A percentile compares a stretch with the other conserved stretches of the same genome.
Evolutionary conservation across 1,140 invertebrate species (phyloP).

Genomic region (Chironomus striatipennis): DNA sequence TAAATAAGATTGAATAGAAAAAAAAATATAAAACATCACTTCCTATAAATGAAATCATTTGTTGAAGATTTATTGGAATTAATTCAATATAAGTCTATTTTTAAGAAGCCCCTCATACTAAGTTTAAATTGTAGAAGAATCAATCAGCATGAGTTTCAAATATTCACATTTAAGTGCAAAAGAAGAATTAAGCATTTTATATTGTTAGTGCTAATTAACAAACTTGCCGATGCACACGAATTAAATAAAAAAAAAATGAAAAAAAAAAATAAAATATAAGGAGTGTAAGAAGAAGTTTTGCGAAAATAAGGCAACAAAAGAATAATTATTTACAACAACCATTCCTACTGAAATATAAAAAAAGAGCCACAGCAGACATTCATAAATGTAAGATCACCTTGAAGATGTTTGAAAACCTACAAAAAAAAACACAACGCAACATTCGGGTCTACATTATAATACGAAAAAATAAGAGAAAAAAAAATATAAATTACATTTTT

Average conservation of each 20-base stretch:
- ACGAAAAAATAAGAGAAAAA: not conserved
- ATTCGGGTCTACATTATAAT: slow-evolving; percentile 18
- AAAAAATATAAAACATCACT: too few species aligned
- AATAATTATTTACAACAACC: slow-evolving; percentile 22
- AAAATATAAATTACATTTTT: slow-evolving; percentile 22
- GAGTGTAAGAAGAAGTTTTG: not conserved
- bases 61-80: too few species aligned
- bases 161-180: too few species aligned
- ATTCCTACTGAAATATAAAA: not conserved
- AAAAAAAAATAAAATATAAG: not conserved
- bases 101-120: too few species aligned
- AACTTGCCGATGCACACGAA: slow-evolving; percentile 13
- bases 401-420: slow-evolving; percentile 23
- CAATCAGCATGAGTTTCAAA: too few species aligned
- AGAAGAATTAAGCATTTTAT: too few species aligned
- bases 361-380: slow-evolving; percentile 19
- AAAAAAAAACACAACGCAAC: slow-evolving; percentile 18
- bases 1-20: too few species aligned
- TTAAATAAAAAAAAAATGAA: not conserved
- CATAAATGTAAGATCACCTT: slow-evolving; percentile 23
- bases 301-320: slow-evolving; percentile 15
- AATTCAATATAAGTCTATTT: too few species aligned
- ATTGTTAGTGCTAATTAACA: slow-evolving; percentile 11
- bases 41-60: too few species aligned
- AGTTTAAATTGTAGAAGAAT: too few species aligned